A percentile compares a stretch with the other conserved stretches of the same genome.
phyloP scores from a whole-genome alignment of 2,888 invertebrate species.

The Alitta virens region DNA sequence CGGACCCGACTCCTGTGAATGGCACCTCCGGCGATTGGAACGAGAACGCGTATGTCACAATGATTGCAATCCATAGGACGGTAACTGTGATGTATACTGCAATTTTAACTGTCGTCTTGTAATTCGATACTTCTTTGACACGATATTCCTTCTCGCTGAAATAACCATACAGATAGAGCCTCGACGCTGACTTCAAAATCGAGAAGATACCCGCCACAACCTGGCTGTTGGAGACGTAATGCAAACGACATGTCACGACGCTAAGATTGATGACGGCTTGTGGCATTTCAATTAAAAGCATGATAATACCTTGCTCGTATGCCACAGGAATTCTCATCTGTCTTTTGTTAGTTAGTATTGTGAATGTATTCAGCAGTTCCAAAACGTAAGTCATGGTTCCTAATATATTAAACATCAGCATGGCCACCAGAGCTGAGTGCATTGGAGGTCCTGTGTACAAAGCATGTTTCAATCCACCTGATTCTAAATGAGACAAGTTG shows the following conservation, averaged over 20 bases:
- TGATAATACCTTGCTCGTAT: slow-evolving; percentile 19
- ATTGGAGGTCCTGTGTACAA: slow-evolving; percentile 13
- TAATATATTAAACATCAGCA: slow-evolving; percentile 16
- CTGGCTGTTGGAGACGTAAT: slow-evolving; percentile 12
- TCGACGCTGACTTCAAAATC: slow-evolving; percentile 11
- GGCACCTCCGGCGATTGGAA: slow-evolving; percentile 11
- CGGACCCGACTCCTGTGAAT: not conserved
- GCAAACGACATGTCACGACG: slow-evolving; percentile 18
- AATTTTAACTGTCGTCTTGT: slow-evolving; percentile 17
- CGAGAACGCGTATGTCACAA: slow-evolving; percentile 17
- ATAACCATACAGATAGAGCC: slow-evolving; percentile 21
- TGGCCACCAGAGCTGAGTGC: not conserved
- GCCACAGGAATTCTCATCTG: slow-evolving; percentile 18
- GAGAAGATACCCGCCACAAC: slow-evolving; percentile 9
- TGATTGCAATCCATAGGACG: slow-evolving; percentile 10
- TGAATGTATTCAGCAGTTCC: slow-evolving; percentile 15
- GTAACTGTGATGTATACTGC: slow-evolving; percentile 19
- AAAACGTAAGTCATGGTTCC: slow-evolving; percentile 14
- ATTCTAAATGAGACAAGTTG: slow-evolving; percentile 15
- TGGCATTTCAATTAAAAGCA: slow-evolving; percentile 21
- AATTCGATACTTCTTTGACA: slow-evolving; percentile 17
- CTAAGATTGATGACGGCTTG: slow-evolving; percentile 19
- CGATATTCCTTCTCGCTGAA: slow-evolving; percentile 13
- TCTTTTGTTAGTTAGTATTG: slow-evolving; percentile 18
- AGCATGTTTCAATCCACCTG: slow-evolving; percentile 1